Evolutionary conservation across 1,140 invertebrate genomes (phyloP).

Genomic region (Globodera rostochiensis): DNA sequence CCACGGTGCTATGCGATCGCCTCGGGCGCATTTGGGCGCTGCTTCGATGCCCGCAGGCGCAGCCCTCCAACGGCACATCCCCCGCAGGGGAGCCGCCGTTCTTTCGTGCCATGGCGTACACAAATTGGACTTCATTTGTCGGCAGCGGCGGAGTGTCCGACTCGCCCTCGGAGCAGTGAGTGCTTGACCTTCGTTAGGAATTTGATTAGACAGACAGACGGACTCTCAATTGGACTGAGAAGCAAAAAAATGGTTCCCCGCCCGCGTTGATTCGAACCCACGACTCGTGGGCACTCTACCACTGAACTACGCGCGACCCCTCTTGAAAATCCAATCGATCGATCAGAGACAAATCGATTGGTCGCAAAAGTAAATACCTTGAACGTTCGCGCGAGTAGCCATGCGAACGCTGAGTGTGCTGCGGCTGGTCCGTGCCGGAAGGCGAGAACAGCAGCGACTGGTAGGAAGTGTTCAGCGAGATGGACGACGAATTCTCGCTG

Average conservation of each 20-base stretch:
- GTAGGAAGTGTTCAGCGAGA: constrained; percentile 48
- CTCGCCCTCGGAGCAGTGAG: constrained; percentile 30
- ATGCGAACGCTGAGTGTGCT: background rate
- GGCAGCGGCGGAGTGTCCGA: constrained; percentile 35
- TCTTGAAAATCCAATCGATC: constrained; percentile 4
- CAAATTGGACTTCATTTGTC: constrained; percentile 33
- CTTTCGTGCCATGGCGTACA: background rate
- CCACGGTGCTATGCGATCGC: constrained; percentile 25
- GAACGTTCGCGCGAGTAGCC: background rate
- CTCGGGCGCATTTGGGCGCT: background rate
- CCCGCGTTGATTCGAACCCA: too few species aligned
- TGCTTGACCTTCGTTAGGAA: constrained; percentile 19
- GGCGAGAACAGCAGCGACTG: constrained; percentile 52
- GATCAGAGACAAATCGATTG: too few species aligned
- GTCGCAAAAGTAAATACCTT: background rate
- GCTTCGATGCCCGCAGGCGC: constrained; percentile 2
- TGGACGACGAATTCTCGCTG: constrained; percentile 47
- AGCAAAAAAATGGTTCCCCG: too few species aligned
- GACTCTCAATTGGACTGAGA: too few species aligned
- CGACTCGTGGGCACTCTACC: too few species aligned
- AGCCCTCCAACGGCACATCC: background rate
- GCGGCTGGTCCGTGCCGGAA: background rate
- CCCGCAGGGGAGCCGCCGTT: constrained; percentile 2
- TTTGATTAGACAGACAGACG: too few species aligned
- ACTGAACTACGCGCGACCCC: background rate